Conservation (phyloP, 1,140 invertebrate species). For the Drosophila aff. region DNA sequence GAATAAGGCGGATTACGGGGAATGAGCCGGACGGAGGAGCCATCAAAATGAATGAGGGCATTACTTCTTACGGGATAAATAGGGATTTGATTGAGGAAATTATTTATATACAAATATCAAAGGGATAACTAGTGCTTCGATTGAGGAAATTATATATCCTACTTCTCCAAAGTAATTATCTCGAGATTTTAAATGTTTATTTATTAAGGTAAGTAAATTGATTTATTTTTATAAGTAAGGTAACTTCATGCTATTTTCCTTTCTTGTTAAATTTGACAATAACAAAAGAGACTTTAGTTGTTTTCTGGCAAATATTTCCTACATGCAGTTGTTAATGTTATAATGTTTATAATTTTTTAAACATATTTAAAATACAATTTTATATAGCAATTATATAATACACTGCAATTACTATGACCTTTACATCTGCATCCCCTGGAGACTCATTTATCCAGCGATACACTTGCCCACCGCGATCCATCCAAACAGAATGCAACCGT, state of each 20-base stretch:
- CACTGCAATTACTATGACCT: neutral
- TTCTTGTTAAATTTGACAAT: too few relatives aligned
- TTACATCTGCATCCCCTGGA: neutral
- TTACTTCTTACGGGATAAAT: neutral
- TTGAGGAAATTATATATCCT: neutral
- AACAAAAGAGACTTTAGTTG: too few relatives aligned
- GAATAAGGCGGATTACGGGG: conserved; percentile 23
- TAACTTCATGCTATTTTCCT: too few relatives aligned
- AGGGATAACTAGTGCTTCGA: neutral
- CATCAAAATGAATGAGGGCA: conserved; percentile 24
- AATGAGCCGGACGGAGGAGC: conserved; percentile 1
- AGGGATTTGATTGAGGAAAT: neutral
- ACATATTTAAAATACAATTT: neutral
- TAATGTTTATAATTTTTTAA: neutral
- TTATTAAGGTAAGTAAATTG: neutral
- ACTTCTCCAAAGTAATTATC: too few relatives aligned
- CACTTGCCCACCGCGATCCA: conserved; percentile 35
- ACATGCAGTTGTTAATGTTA: too few relatives aligned
- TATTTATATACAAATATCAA: neutral
- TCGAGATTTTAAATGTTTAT: fast-evolving
- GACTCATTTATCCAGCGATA: conserved; percentile 14
- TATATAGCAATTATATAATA: neutral
- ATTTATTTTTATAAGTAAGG: neutral
- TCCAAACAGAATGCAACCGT: conserved; percentile 45
- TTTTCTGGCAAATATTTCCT: too few relatives aligned